A percentile compares a stretch with the other conserved stretches of the same genome.
These are phyloP conservation scores for Sceloporus undulatus DNA, from an alignment of 2,113 vertebrate genomes.

Conservation along the genomic window DNA sequence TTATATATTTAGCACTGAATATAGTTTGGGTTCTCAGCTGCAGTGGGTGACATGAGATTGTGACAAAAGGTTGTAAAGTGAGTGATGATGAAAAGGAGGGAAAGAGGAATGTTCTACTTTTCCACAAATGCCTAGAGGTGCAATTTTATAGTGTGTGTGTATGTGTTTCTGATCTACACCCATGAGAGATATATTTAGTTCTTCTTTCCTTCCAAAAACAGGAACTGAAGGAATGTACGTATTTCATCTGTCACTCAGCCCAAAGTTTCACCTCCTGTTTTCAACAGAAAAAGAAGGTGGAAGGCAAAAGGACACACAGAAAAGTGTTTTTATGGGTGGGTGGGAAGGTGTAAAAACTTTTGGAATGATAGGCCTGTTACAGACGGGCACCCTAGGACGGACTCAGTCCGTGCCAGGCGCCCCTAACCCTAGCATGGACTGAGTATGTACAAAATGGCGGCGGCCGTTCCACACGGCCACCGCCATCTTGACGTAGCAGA, in stretches of 20 bases:
- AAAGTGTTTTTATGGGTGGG: background rate
- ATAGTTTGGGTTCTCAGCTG: background rate
- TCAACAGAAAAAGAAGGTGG: background rate
- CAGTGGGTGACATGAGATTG: too few species aligned
- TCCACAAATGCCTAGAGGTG: background rate
- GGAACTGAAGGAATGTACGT: background rate
- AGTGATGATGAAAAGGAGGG: background rate
- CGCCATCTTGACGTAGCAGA: too few species aligned
- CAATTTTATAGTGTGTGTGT: background rate
- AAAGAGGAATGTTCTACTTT: background rate
- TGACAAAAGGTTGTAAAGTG: background rate
- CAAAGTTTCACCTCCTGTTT: background rate
- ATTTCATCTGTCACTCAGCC: background rate
- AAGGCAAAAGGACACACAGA: background rate
- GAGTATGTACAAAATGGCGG: too few species aligned
- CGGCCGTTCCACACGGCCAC: too few species aligned
- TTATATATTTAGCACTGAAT: background rate
- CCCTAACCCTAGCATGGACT: too few species aligned
- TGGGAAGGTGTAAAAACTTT: background rate
- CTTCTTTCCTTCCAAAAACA: background rate
- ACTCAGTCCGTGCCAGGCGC: too few species aligned
- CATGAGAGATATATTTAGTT: background rate
- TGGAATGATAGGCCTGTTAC: too few species aligned
- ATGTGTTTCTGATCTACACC: background rate
- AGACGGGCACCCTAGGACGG: too few species aligned